Evolutionary conservation across 2,888 invertebrate species (phyloP).

Genomic region (Pristionchus mayeri): DNA sequence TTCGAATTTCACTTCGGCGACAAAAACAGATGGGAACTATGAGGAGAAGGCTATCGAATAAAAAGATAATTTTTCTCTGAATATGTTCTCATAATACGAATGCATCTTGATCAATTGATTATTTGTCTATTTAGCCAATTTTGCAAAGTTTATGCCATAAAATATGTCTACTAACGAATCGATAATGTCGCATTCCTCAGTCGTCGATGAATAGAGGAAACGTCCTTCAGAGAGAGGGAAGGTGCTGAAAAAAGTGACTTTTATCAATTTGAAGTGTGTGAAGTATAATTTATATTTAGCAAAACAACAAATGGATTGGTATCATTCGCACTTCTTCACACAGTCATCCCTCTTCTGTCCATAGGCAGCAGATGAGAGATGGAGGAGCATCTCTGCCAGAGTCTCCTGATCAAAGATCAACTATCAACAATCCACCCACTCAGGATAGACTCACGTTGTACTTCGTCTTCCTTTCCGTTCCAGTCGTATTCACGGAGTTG

Average conservation of each 20-base stretch:
- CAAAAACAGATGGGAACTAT: neutral
- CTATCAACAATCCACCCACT: neutral
- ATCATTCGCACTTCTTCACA: neutral
- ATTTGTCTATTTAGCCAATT: neutral
- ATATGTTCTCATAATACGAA: too few species aligned
- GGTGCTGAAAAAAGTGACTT: neutral
- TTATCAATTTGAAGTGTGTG: too few species aligned
- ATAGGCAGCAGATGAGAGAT: constrained; percentile 20
- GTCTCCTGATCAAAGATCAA: neutral
- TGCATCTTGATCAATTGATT: neutral
- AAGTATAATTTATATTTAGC: neutral
- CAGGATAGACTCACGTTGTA: neutral
- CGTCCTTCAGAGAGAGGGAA: neutral
- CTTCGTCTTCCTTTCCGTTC: neutral
- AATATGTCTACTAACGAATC: neutral
- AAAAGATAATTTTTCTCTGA: too few species aligned
- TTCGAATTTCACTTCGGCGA: neutral
- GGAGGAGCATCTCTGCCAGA: constrained; percentile 7
- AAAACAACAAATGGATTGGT: neutral
- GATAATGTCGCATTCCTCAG: constrained; percentile 5
- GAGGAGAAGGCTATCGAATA: constrained; percentile 11
- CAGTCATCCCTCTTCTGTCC: constrained; percentile 12
- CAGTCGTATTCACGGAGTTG: neutral
- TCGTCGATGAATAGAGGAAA: neutral
- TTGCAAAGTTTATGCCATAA: neutral